A percentile compares a stretch with the other conserved stretches of the same genome.
These are phyloP conservation scores for Sipunculus nudus DNA, from an alignment of 2,888 invertebrate species.

Conservation along the genomic window DNA sequence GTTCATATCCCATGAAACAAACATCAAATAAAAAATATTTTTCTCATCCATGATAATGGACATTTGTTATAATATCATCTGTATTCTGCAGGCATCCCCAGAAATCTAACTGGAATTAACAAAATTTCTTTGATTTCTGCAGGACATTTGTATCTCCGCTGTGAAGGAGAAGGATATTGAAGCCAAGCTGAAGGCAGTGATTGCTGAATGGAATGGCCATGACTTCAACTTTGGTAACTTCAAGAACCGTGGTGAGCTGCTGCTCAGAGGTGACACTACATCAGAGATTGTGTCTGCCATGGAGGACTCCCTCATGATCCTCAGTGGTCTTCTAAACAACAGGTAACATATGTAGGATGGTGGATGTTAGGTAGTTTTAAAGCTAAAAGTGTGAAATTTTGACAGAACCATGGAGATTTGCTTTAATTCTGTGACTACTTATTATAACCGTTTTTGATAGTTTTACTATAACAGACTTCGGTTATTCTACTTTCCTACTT, in stretches of 20 bases:
- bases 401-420: not conserved
- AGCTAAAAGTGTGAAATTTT: too few species aligned
- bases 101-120: too few species aligned
- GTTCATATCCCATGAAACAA: too few species aligned
- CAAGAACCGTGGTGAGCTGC: constrained; percentile 91
- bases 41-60: too few species aligned
- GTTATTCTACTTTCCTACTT: too few species aligned
- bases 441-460: too few species aligned
- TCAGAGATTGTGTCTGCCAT: constrained; percentile 93
- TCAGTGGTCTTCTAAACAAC: constrained; percentile 92
- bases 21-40: too few species aligned
- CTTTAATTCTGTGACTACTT: too few species aligned
- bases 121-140: constrained; percentile 14
- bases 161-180: constrained; percentile 98
- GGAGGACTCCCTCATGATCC: constrained; percentile 96
- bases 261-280: constrained; percentile 91
- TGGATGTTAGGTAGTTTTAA: too few species aligned
- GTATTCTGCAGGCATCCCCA: too few species aligned
- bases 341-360: constrained; percentile 68
- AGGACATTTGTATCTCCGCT: constrained; percentile 97
- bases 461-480: too few species aligned
- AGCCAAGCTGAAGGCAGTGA: constrained; percentile 91
- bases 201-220: constrained; percentile 88
- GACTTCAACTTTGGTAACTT: constrained; percentile 94
- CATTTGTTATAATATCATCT: too few species aligned